Evolutionary conservation across 2,113 vertebrate species (phyloP).

Genomic region (Puffinus mauretanicus): DNA sequence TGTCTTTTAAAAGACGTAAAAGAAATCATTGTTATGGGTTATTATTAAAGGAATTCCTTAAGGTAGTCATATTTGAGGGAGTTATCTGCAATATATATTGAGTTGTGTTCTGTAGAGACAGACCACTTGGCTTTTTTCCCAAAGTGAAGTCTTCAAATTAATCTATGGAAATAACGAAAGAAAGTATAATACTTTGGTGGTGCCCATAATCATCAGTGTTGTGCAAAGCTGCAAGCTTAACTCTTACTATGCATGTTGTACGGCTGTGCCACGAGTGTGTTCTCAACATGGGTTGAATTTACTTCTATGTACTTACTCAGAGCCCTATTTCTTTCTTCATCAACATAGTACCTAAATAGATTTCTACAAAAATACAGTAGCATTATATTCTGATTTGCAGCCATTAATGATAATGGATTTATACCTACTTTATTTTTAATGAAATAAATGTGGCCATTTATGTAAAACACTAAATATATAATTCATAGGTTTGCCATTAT

Average conservation of each 20-base stretch:
- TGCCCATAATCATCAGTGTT: not conserved
- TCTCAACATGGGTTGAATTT: not conserved
- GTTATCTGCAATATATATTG: not conserved
- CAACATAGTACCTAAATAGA: not conserved
- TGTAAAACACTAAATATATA: not conserved
- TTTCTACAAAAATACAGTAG: not conserved
- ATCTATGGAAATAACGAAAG: not conserved
- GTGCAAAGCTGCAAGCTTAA: not conserved
- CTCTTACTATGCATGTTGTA: rapidly evolving
- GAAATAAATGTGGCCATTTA: not conserved
- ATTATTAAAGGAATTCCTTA: not conserved
- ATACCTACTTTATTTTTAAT: not conserved
- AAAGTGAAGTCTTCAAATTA: not conserved
- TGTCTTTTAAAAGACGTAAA: not conserved
- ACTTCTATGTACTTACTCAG: not conserved
- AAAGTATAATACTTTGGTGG: not conserved
- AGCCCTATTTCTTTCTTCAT: not conserved
- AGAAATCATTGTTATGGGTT: not conserved
- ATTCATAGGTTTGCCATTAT: not conserved
- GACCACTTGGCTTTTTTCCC: not conserved
- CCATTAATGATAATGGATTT: not conserved
- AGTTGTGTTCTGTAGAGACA: not conserved
- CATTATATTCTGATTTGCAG: not conserved
- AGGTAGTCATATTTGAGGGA: not conserved
- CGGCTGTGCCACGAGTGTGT: not conserved